Base-by-base conservation (phyloP, 35 echinoderm and acorn worm species). In the Lytechinus variegatus region DNA sequence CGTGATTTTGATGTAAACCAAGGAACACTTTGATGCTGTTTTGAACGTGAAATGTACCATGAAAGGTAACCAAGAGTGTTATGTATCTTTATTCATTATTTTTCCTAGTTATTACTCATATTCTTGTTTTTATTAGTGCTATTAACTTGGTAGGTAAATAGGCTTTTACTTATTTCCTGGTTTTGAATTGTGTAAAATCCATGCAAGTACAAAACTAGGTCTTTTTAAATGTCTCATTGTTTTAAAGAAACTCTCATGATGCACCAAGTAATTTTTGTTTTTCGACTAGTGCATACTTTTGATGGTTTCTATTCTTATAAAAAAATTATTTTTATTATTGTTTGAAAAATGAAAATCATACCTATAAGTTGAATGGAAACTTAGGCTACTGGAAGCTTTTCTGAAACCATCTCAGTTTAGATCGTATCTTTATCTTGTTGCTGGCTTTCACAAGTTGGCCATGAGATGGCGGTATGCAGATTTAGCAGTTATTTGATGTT, bases 41-140 rank as follows among this genome's bases (percentile, higher is more conserved):
- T 24, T 79, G 66, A 79, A 27, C 66, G 66, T 79, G 66, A 79
- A 79, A 24, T 24, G 66, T 79, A 21, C 54, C 60, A 44, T 12
- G 94, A 52, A 94, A 44, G 94, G 60, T 61, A 28, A 51, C 28
- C 86, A 9, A 56, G 52, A 72, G 58, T 94, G 55, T 94, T 86
- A 27, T 11, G 28, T 89, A 95, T 55, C 27, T 27, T 95, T 66
- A 54, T 90, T 19, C 56, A 54, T 87, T 27, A 29, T 87, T 89
- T 6, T 24, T 79, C 88, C 55, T 90, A 54, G 19, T 55, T 11
- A 54, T 27, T 10, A 52, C 19, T 24, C 6, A 10, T 11, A 24
- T 79, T 27, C 8, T 79, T 79, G 66, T 79, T 24, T 14, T n/a
- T 79, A 8, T 9, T 58, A 24, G n/a, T 79, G 6, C 21, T 79